These are phyloP conservation scores for Zenarchopterus dispar DNA, from an alignment of 2,797 vertebrate species.

Conservation along the genomic window DNA sequence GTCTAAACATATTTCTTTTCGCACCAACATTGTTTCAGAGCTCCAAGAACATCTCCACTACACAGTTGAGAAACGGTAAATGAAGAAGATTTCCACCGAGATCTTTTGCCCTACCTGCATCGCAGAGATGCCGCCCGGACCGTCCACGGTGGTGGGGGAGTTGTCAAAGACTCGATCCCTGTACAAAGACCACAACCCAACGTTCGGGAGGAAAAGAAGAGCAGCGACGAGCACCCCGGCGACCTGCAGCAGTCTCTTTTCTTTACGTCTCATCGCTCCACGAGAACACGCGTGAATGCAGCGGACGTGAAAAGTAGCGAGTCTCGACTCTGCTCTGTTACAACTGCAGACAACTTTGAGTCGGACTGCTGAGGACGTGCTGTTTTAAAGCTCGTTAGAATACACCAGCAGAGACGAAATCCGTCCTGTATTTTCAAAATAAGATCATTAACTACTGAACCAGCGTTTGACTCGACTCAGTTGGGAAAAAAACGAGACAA, in stretches of 20 bases:
- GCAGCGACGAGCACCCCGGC: conserved; percentile 88
- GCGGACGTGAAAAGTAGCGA: conserved; percentile 35
- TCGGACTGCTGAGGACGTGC: conserved; percentile 46
- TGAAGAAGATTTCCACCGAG: no score
- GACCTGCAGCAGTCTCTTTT: conserved; percentile 93
- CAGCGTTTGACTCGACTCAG: not conserved
- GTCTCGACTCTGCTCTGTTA: conserved; percentile 18
- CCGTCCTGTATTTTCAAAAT: conserved; percentile 51
- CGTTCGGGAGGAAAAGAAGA: conserved; percentile 92
- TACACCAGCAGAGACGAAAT: conserved; percentile 10
- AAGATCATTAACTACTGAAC: conserved; percentile 5
- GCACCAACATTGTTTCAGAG: no score
- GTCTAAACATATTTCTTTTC: no score
- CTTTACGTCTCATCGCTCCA: conserved; percentile 88
- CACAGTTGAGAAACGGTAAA: no score
- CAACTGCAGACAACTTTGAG: conserved; percentile 72
- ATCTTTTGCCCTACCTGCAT: conserved; percentile 69
- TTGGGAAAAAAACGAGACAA: no score
- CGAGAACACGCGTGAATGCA: conserved; percentile 20
- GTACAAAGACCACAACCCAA: conserved; percentile 93
- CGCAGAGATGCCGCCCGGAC: conserved; percentile 45
- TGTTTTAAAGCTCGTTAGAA: conserved; percentile 2
- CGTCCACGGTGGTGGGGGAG: conserved; percentile 73
- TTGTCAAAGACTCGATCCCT: conserved; percentile 88
- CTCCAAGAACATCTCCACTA: no score